Evolutionary conservation across 1,140 invertebrate species (phyloP), one percentile per base, ranked within the genome.

Genomic region (Zaprionus taronus): DNA sequence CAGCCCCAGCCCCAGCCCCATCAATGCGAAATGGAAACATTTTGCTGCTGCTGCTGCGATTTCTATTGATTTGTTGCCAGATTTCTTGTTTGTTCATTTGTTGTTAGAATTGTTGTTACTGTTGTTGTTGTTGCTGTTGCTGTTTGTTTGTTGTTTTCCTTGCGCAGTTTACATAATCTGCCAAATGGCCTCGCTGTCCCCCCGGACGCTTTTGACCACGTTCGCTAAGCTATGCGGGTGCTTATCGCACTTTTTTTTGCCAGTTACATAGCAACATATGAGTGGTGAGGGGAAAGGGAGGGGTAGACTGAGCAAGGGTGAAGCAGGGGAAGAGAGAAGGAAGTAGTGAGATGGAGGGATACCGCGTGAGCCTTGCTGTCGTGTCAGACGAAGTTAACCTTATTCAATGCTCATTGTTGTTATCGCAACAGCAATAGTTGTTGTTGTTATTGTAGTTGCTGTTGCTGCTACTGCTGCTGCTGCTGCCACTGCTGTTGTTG

Each of bases 51-150:
- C 68, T 68, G 24, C 38, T 41, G 38, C 38, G 38, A 17, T 87
- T 83, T 80, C 81, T 84, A 87, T 89, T 89, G 84, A 87, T 87
- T 87, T 87, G 84, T 84, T 24, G 84, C 85, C 78, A 87, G 84
- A 89, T 87, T 87, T 47, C 41, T 47, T 47, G 41, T 47, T 47
- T 47, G 41, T 47, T 47, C 41, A 17, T 47, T 47, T 9, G 2
- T 17, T 44, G 41, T 72, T 63, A 14, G n/a, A n/a, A n/a, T 15
- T 36, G 2, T 12, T 72, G 15, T n/a, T 5, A 5, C 5, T 41
- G 38, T 41, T 41, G 55, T 67, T 67, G 38, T 28, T 28, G 6
- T 28, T 28, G 26, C 0, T 36, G 34, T 14, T 38, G 14, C 1
- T 38, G 41, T 87, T 83, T 80, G 78, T 84, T 87, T 87, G 84